Base-by-base conservation (phyloP, 1,140 invertebrate genomes). In the Philopotamus ludificatus region DNA sequence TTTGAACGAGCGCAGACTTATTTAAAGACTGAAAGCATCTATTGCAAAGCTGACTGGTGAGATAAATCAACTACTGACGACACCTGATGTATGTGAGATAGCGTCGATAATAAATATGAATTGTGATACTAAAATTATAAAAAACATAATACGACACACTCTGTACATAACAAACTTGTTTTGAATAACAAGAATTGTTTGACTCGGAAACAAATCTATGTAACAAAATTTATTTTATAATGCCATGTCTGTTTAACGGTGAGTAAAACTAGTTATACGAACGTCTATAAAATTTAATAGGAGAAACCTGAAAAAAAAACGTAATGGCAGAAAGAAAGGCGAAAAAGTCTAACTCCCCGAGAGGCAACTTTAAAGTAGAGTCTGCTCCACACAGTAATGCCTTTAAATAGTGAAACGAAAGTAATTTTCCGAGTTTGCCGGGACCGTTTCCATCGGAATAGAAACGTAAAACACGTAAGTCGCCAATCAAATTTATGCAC, bases 401-500 rank as follows among this genome's bases (percentile, higher is more conserved):
- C 1, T 53, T 12, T 34, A 34, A 34, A 34, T 34, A 12, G 4
- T 34, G 4, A 34, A 41, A 26, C 1, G 23, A 55, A 55, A 55
- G 53, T 55, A 55, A 55, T 55, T 55, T 55, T 42, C 15, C 4
- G 18, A 57, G 34, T 57, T 57, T 42, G n/a, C 34, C 39, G 23
- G 42, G 28, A 34, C 4, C 12, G 28, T 12, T 12, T 34, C 25
- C 51, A 55, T 28, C 54, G 41, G 54, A 42, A 39, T 2, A 10
- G 23, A 4, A 34, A 22, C n/a, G 23, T 42, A 20, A 9, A 22
- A 42, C 22, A 26, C 45, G 10, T 18, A 54, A 54, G 51, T 54
- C 51, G 25, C 28, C 51, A 54, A 54, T 54, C 51, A 34, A 54
- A 54, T 54, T 54, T 54, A n/a, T n/a, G n/a, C n/a, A n/a, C n/a